Conservation (phyloP, 1,140 invertebrate species). For the Temnothorax curvispinosus region DNA sequence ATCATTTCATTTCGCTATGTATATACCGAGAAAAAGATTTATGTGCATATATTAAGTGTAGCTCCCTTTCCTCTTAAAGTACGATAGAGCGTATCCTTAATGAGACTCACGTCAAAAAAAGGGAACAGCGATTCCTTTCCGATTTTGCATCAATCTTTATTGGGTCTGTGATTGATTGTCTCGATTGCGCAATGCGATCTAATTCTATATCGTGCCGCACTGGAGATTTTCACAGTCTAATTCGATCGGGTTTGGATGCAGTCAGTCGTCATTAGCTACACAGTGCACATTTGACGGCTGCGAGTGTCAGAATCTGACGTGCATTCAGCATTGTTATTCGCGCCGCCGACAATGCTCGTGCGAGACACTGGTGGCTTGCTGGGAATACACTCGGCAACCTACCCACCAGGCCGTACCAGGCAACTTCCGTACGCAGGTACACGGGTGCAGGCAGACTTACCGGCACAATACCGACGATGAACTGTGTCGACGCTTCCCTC, state of each 20-base stretch:
- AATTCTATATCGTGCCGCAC: background rate
- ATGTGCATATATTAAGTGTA: slow-evolving; percentile 7
- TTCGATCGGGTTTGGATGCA: background rate
- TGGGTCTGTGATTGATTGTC: background rate
- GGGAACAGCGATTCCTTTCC: background rate
- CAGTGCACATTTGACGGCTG: slow-evolving; percentile 55
- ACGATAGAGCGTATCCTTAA: background rate
- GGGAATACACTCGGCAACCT: slow-evolving; percentile 41
- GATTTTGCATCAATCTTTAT: background rate
- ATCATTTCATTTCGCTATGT: slow-evolving; percentile 6
- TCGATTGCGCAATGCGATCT: background rate
- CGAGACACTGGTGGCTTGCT: slow-evolving; percentile 28
- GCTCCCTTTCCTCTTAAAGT: background rate
- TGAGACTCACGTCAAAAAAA: background rate
- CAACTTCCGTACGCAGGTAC: slow-evolving; percentile 43
- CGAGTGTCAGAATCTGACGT: slow-evolving; percentile 68
- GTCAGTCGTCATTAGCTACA: slow-evolving; percentile 14
- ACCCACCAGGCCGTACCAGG: background rate
- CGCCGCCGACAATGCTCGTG: slow-evolving; percentile 37
- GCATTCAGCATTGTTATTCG: slow-evolving; percentile 66
- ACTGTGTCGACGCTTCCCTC: background rate
- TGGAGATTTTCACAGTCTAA: too few relatives aligned
- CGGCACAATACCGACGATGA: background rate
- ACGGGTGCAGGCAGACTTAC: slow-evolving; percentile 17
- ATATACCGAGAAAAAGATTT: slow-evolving; percentile 7